Percentiles rank a stretch among this genome's conserved stretches.
phyloP scores from a whole-genome alignment of 1,140 invertebrate genomes.

The Artemia franciscana region DNA sequence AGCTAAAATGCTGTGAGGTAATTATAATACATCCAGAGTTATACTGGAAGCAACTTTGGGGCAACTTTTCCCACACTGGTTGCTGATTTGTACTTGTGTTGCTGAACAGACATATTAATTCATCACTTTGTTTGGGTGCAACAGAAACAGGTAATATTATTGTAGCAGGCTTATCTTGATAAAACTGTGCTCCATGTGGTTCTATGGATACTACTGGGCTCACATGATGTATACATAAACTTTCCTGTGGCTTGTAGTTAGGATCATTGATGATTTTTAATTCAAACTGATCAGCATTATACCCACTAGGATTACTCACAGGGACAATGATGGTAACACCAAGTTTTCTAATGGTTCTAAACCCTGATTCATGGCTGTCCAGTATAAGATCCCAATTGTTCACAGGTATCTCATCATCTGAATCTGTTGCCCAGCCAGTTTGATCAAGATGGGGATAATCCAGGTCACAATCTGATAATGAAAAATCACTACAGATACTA shows the following conservation, averaged over 20 bases:
- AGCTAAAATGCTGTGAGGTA: slow-evolving; percentile 14
- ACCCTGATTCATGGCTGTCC: neutral
- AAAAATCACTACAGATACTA: slow-evolving; percentile 1
- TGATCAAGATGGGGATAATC: neutral
- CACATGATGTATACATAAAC: slow-evolving; percentile 8
- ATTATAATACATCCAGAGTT: slow-evolving; percentile 12
- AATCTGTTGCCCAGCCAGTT: neutral
- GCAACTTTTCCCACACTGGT: slow-evolving; percentile 11
- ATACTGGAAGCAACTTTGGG: slow-evolving; percentile 3
- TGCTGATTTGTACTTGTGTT: slow-evolving; percentile 6
- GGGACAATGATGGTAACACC: slow-evolving; percentile 1
- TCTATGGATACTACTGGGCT: slow-evolving; percentile 13
- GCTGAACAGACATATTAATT: slow-evolving; percentile 14
- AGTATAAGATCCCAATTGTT: neutral
- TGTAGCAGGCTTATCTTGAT: slow-evolving; percentile 11
- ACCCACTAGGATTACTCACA: neutral
- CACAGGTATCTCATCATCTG: neutral
- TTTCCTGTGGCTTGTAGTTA: neutral
- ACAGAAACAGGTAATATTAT: slow-evolving; percentile 12
- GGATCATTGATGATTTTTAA: slow-evolving; percentile 2
- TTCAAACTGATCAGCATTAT: neutral
- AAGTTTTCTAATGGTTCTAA: neutral
- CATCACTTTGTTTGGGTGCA: slow-evolving; percentile 8
- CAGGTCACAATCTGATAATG: slow-evolving; percentile 1
- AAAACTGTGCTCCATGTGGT: slow-evolving; percentile 15